Base-by-base conservation (phyloP, 2,113 vertebrate genomes). In the Otocyon megalotis region DNA sequence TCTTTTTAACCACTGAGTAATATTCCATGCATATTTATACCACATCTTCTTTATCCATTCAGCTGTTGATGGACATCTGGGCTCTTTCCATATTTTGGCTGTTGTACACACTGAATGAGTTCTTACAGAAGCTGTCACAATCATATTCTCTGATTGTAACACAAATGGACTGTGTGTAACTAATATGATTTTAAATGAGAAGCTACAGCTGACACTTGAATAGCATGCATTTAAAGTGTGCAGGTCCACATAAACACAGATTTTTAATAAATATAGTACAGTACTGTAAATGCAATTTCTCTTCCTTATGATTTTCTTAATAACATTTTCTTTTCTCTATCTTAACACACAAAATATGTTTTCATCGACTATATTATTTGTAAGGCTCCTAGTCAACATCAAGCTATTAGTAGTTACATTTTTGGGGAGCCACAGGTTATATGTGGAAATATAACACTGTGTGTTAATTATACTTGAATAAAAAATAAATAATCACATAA, bases 111-210 rank as follows among this genome's bases (percentile, higher is more conserved):
- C 60, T 65, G 35, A 81, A 65, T 43, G 74, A 63, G 63, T 67
- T 58, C 58, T 83, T 83, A 76, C 89, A 60, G 24, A 60, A 8
- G 6, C 50, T 60, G 13, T n/a, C 93, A 58, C 65, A 16, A 7
- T 37, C 65, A 24, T 9, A 65, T 58, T 54, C 56, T 48, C 50
- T 69, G 60, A 88, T n/a, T 86, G 56, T 58, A 69, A 56, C 43
- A 26, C 48, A 65, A 79, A 86, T 24, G 80, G 86, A 96, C 67
- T 17, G 5, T 22, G 72, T 53, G 24, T 56, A 94, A 72, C 65
- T 30, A 37, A 77, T 43, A 88, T 43, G 65, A 43, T 90, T 94
- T 97, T 54, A 88, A 88, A 90, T 90, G 88, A 97, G 76, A 90
- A 95, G 60, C 53, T 65, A 15, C 72, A 43, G 37, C 8, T 76